Percentiles rank a stretch among this genome's conserved stretches.
These are phyloP conservation scores for Melanargia galathea DNA, from an alignment of 2,888 invertebrate species.

Conservation along the genomic window DNA sequence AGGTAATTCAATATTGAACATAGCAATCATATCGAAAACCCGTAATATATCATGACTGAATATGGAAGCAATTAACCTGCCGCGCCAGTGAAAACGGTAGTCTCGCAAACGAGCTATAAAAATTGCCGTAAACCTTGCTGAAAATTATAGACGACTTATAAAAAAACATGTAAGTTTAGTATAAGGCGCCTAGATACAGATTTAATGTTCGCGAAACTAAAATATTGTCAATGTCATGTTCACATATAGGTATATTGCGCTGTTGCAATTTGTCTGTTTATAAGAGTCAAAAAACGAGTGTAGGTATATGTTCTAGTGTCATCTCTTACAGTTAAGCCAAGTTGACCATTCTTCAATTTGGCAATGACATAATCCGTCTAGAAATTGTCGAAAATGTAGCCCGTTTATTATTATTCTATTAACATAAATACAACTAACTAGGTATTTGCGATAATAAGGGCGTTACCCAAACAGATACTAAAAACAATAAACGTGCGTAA, in stretches of 20 bases:
- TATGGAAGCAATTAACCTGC: neutral
- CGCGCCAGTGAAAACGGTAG: neutral
- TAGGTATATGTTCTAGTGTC: too few species aligned
- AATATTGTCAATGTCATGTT: neutral
- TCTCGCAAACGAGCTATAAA: neutral
- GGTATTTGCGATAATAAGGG: too few species aligned
- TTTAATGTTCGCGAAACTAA: neutral
- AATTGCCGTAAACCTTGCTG: neutral
- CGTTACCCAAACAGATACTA: neutral
- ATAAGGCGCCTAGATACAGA: neutral
- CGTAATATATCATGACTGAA: conserved; percentile 6
- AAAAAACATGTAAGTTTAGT: too few species aligned
- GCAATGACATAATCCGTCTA: neutral
- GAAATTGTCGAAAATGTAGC: neutral
- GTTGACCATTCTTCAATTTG: neutral
- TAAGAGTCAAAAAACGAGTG: neutral
- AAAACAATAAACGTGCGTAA: neutral
- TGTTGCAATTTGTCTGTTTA: neutral
- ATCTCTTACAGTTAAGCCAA: too few species aligned
- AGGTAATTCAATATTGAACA: neutral
- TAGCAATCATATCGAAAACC: conserved; percentile 8
- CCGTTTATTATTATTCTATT: neutral
- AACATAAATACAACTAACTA: conserved; percentile 7
- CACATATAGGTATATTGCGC: neutral
- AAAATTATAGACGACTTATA: neutral